A percentile compares a stretch with the other conserved stretches of the same genome.
Conservation (phyloP, 1,140 invertebrate species). For the Megathymus violae region DNA sequence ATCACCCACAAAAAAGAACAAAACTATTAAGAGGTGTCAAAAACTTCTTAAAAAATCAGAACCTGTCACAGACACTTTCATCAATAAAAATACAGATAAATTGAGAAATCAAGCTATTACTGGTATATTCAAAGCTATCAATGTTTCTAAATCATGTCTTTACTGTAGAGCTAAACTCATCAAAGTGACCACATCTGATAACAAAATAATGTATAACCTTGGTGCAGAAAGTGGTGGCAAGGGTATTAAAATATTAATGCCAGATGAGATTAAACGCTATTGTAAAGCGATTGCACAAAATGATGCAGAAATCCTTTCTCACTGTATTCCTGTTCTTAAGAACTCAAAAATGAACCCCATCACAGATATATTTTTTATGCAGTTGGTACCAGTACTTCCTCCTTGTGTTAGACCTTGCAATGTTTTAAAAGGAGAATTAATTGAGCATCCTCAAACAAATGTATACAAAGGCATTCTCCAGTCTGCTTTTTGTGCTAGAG, state of each 20-base stretch:
- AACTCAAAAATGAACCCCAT: slow-evolving; percentile 84
- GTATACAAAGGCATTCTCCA: slow-evolving; percentile 89
- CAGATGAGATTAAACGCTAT: slow-evolving; percentile 88
- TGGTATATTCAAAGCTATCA: slow-evolving; percentile 84
- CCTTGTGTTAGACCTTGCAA: slow-evolving; percentile 92
- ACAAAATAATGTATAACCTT: slow-evolving; percentile 85
- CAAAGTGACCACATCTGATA: slow-evolving; percentile 86
- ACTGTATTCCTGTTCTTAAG: slow-evolving; percentile 90
- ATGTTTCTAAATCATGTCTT: slow-evolving; percentile 85
- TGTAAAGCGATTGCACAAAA: slow-evolving; percentile 90
- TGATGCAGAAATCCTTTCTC: slow-evolving; percentile 88
- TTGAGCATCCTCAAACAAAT: slow-evolving; percentile 93
- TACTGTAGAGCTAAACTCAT: slow-evolving; percentile 86
- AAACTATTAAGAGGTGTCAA: slow-evolving; percentile 72
- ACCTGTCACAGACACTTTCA: slow-evolving; percentile 67
- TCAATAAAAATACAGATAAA: slow-evolving; percentile 86
- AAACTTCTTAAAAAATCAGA: slow-evolving; percentile 73
- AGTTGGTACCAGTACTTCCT: slow-evolving; percentile 93
- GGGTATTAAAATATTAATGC: slow-evolving; percentile 83
- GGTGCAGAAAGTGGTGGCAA: slow-evolving; percentile 69
- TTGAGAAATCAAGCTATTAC: slow-evolving; percentile 86
- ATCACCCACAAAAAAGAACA: slow-evolving; percentile 57
- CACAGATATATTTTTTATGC: slow-evolving; percentile 95
- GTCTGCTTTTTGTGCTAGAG: slow-evolving; percentile 85
- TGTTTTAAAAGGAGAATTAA: slow-evolving; percentile 87